Evolutionary conservation across 2,113 vertebrate species (phyloP).

Genomic region (Rutilus rutilus): DNA sequence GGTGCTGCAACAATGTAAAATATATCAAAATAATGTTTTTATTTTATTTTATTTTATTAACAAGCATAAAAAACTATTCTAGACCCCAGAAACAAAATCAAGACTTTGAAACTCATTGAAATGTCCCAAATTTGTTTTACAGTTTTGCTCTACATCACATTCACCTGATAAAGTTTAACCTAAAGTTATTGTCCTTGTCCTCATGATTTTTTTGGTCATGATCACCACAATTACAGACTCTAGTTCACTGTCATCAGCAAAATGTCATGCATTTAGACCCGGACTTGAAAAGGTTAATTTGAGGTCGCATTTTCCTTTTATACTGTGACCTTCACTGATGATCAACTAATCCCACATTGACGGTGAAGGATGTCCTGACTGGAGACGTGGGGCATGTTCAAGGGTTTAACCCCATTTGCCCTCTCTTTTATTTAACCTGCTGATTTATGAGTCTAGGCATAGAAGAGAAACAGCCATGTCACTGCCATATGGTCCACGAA

Average conservation of each 20-base stretch:
- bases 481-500: conserved; percentile 64
- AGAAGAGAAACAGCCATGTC: conserved; percentile 73
- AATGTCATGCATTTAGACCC: neutral
- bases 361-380: conserved; percentile 29
- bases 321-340: conserved; percentile 23
- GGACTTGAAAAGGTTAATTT: conserved; percentile 32
- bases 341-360: conserved; percentile 27
- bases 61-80: too few relatives aligned
- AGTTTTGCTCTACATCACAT: neutral
- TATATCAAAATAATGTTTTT: too few relatives aligned
- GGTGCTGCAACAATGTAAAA: too few relatives aligned
- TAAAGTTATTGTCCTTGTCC: neutral
- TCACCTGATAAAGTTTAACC: neutral
- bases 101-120: neutral
- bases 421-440: conserved; percentile 70
- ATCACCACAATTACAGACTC: neutral
- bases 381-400: conserved; percentile 66
- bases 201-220: neutral
- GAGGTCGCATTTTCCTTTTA: conserved; percentile 11
- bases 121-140: neutral
- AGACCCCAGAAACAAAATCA: too few relatives aligned
- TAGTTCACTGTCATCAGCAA: conserved; percentile 2
- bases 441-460: conserved; percentile 75
- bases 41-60: too few relatives aligned
- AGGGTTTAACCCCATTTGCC: conserved; percentile 74